Conservation (phyloP, 2,113 vertebrate species). For the Hucho hucho region DNA sequence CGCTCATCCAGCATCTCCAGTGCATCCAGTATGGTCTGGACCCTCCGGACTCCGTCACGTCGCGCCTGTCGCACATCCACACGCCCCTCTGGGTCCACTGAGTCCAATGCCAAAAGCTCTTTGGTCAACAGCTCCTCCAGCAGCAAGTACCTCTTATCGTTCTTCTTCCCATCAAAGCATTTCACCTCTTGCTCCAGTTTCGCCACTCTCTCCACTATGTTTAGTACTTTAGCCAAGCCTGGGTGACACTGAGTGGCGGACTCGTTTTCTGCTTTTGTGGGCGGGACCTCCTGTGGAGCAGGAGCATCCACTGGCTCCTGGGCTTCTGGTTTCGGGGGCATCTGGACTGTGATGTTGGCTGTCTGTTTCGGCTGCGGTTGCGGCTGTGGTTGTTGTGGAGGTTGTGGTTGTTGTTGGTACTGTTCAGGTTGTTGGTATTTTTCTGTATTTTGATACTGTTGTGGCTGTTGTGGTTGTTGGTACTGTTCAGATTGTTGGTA, state of each 20-base stretch:
- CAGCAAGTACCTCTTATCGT: constrained; percentile 91
- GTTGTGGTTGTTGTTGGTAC: constrained; percentile 22
- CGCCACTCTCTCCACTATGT: constrained; percentile 86
- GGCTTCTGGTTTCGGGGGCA: constrained; percentile 69
- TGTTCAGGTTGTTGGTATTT: background rate
- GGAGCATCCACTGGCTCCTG: constrained; percentile 67
- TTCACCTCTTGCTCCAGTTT: constrained; percentile 86
- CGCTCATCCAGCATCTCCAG: constrained; percentile 87
- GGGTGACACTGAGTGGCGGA: constrained; percentile 74
- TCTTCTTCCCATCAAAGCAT: constrained; percentile 90
- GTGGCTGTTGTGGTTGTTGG: constrained; percentile 18
- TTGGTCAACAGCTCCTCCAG: constrained; percentile 97
- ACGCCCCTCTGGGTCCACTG: constrained; percentile 94
- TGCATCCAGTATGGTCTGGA: constrained; percentile 95
- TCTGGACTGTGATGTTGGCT: constrained; percentile 76
- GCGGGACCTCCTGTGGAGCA: constrained; percentile 51
- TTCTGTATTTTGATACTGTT: background rate
- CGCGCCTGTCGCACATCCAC: constrained; percentile 91
- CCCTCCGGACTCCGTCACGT: constrained; percentile 91
- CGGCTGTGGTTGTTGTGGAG: constrained; percentile 35
- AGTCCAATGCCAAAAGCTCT: constrained; percentile 95
- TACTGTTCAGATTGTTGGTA: constrained; percentile 24
- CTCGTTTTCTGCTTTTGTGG: constrained; percentile 60
- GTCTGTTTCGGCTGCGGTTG: constrained; percentile 65
- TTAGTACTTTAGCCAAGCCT: constrained; percentile 89